These are phyloP conservation scores for Myrmecophaga tridactyla DNA, from an alignment of 2,113 vertebrate genomes.

Conservation along the genomic window DNA sequence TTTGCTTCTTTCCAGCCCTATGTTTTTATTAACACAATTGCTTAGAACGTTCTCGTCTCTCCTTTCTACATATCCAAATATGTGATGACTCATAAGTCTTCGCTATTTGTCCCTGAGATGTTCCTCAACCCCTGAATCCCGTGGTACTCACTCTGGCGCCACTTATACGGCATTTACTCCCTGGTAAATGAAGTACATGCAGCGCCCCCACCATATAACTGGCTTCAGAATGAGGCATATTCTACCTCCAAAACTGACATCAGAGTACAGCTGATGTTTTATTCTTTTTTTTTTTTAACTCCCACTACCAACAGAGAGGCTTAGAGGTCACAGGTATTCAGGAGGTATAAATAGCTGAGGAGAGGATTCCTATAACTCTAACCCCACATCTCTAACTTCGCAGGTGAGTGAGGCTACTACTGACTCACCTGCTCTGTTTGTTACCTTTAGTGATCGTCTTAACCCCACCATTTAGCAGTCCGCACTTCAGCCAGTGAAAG, in stretches of 20 bases:
- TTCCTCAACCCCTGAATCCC: not conserved
- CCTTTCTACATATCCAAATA: not conserved
- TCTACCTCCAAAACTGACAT: no score
- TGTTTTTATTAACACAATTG: not conserved
- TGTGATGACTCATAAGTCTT: not conserved
- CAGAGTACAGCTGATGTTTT: not conserved
- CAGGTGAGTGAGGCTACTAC: not conserved
- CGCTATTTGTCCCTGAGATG: not conserved
- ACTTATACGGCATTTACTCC: not conserved
- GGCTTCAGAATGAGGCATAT: not conserved
- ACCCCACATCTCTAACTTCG: not conserved
- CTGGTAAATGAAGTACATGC: not conserved
- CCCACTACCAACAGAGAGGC: not conserved
- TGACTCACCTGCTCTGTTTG: not conserved
- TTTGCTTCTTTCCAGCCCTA: not conserved
- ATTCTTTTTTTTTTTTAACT: not conserved
- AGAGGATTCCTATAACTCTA: not conserved
- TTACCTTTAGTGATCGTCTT: not conserved
- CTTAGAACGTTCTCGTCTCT: not conserved
- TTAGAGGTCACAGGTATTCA: not conserved
- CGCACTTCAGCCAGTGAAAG: not conserved
- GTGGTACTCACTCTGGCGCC: not conserved
- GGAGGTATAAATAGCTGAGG: rapidly evolving
- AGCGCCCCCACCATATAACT: not conserved
- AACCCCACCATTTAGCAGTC: not conserved